Evolutionary conservation across 2,888 invertebrate genomes (phyloP).

Genomic region (Cantharis lateralis): DNA sequence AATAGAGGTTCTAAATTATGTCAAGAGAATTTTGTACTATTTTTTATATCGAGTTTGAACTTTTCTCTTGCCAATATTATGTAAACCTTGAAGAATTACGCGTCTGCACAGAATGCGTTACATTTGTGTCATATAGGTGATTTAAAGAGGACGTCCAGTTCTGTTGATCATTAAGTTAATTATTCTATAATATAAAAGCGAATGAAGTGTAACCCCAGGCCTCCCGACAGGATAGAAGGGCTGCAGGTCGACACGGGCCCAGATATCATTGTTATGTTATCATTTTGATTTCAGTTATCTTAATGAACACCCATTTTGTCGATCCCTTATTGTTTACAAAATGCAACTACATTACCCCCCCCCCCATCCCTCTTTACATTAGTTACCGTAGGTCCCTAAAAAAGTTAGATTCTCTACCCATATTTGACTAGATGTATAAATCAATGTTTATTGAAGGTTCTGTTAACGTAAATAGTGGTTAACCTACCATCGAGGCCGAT

Average conservation of each 20-base stretch:
- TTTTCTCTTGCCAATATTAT: not conserved
- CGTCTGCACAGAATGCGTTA: not conserved
- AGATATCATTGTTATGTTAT: too few species aligned
- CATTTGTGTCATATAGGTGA: not conserved
- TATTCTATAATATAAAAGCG: too few species aligned
- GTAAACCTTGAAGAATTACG: not conserved
- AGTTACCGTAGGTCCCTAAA: too few species aligned
- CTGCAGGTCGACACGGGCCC: too few species aligned
- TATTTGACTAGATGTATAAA: not conserved
- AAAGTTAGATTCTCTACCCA: not conserved
- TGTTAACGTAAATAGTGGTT: not conserved
- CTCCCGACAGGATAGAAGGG: too few species aligned
- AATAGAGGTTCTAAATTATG: not conserved
- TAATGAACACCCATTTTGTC: too few species aligned
- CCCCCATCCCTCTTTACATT: too few species aligned
- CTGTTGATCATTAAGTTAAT: not conserved
- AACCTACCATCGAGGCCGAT: not conserved
- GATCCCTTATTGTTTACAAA: too few species aligned
- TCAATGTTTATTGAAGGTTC: not conserved
- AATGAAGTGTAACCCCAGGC: too few species aligned
- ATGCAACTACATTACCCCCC: too few species aligned
- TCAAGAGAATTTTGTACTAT: not conserved
- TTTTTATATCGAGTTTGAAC: not conserved
- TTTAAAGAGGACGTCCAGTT: not conserved
- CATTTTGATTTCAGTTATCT: too few species aligned